A percentile compares a stretch with the other conserved stretches of the same genome.
Conservation (phyloP, 2,888 invertebrate species). For the Cephalotes varians region DNA sequence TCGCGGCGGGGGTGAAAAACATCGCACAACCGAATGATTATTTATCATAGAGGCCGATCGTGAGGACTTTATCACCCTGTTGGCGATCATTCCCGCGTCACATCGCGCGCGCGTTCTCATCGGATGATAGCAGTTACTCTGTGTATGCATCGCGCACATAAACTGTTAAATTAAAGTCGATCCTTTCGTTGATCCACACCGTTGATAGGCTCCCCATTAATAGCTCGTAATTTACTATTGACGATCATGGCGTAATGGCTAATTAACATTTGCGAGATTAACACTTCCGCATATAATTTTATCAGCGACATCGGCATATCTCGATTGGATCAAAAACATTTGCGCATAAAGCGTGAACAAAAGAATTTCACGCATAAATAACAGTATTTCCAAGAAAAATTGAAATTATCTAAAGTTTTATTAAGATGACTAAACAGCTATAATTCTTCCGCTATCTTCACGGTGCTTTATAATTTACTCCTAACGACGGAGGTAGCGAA, state of each 20-base stretch:
- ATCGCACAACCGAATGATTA: conserved; percentile 59
- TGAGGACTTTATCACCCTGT: conserved; percentile 59
- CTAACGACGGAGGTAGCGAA: background rate
- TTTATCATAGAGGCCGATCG: conserved; percentile 60
- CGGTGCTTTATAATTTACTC: background rate
- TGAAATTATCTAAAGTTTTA: background rate
- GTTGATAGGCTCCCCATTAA: conserved; percentile 40
- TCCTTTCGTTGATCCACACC: conserved; percentile 28
- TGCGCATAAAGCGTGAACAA: background rate
- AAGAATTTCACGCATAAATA: background rate
- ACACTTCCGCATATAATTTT: conserved; percentile 19
- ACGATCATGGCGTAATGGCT: conserved; percentile 27
- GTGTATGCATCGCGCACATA: conserved; percentile 26
- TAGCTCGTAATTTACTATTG: conserved; percentile 46
- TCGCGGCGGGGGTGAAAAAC: conserved; percentile 56
- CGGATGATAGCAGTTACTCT: conserved; percentile 33
- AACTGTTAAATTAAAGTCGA: conserved; percentile 53
- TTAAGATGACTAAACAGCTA: background rate
- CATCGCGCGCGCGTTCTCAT: conserved; percentile 34
- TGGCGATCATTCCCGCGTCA: conserved; percentile 35
- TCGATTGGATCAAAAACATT: background rate
- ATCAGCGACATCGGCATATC: background rate
- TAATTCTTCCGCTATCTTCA: background rate
- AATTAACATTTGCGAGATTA: conserved; percentile 44
- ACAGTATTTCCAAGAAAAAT: background rate